A percentile compares a stretch with the other conserved stretches of the same genome.
Evolutionary conservation across 1,140 invertebrate species (phyloP).

Genomic region (Pemphigus obesinymphae): DNA sequence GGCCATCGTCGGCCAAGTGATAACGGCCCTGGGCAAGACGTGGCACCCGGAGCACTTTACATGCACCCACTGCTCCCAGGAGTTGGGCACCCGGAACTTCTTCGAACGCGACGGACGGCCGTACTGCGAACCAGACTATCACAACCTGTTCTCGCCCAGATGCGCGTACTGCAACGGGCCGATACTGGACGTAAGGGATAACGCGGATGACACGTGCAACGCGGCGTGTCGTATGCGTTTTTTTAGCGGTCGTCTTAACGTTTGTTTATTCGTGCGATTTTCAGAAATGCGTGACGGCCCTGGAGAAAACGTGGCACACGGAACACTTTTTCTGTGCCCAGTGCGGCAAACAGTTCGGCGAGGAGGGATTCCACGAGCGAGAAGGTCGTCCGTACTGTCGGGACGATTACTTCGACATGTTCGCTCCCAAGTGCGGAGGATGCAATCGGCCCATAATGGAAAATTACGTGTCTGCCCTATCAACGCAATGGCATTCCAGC

Average conservation of each 20-base stretch:
- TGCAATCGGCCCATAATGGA: slow-evolving; percentile 96
- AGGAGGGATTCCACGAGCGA: slow-evolving; percentile 92
- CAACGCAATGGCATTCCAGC: slow-evolving; percentile 97
- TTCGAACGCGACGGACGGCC: slow-evolving; percentile 94
- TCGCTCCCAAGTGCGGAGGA: slow-evolving; percentile 97
- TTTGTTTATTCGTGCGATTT: slow-evolving; percentile 49
- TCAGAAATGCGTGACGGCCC: slow-evolving; percentile 97
- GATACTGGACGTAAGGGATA: slow-evolving; percentile 82
- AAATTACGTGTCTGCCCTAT: slow-evolving; percentile 97
- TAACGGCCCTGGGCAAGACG: slow-evolving; percentile 95
- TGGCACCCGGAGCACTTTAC: slow-evolving; percentile 99
- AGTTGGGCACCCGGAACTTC: slow-evolving; percentile 95
- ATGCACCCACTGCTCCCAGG: slow-evolving; percentile 93
- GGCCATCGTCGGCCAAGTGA: slow-evolving; percentile 94
- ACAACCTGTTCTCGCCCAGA: slow-evolving; percentile 94
- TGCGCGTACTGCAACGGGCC: slow-evolving; percentile 98
- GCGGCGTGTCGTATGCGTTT: slow-evolving; percentile 28
- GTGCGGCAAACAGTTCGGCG: slow-evolving; percentile 93
- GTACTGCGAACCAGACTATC: slow-evolving; percentile 97
- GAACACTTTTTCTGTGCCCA: slow-evolving; percentile 99
- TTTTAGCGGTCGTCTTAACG: background rate
- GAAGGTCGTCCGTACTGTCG: slow-evolving; percentile 92
- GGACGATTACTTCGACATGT: slow-evolving; percentile 96
- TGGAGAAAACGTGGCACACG: slow-evolving; percentile 98
- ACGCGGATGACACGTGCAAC: background rate